Evolutionary conservation across 2,113 vertebrate genomes (phyloP), one percentile per base, ranked within the genome.

Genomic region (Thymallus thymallus): DNA sequence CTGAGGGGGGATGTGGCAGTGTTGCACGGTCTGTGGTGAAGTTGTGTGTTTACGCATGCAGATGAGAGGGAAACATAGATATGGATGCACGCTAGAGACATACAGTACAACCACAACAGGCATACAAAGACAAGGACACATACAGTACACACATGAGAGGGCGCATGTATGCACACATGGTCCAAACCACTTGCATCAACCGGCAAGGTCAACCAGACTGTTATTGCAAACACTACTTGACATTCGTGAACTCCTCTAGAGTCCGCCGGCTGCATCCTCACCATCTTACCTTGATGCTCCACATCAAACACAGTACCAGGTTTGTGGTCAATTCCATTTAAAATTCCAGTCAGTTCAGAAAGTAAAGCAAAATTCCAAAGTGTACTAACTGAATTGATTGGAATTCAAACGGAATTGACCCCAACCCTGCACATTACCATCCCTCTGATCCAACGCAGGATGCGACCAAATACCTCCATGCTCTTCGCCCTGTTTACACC

Each of bases 181-280:
- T 64, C 55, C 3, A 16, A 58, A 16, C 12, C 55, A n/a, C 23
- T 30, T 26, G 32, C 14, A 18, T 46, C 30, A 32, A 48, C 61
- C 68, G 56, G 9, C 26, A 72, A 46, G 56, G 65, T 78, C 41
- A 70, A 61, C 45, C 29, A 4, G 13, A 41, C n/a, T 35, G 1
- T 56, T 62, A n/a, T n/a, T 26, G 62, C 65, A 20, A 46, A 75
- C 45, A 30, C 41, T 35, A 26, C 69, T 83, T 69, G 46, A 65
- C 60, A 51, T 18, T 10, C 2, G 1, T 9, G 68, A 62, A 51
- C 66, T 69, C 45, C 66, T 69, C 45, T 60, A 22, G 41, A 74
- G 32, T 45, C 46, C 20, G 46, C 62, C 63, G 35, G 23, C 18
- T 48, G 24, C 24, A 61, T 74, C 29, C 72, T 61, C 35, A 26